phyloP scores from a whole-genome alignment of 2,888 invertebrate genomes.

The Blomia tropicalis region DNA sequence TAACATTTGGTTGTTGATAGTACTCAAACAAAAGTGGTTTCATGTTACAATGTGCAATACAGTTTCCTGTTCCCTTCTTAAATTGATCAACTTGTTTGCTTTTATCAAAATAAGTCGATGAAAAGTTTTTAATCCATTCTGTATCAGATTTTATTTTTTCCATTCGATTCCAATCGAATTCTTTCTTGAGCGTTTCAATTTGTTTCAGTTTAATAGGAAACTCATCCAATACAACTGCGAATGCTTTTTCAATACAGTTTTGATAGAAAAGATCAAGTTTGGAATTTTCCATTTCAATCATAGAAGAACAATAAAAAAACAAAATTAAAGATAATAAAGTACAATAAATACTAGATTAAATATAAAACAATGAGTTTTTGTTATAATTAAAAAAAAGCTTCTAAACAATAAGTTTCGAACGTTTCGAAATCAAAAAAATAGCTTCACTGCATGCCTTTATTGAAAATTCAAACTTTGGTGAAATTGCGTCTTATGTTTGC shows the following conservation, averaged over 20 bases:
- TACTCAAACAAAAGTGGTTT: background rate
- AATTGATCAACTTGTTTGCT: background rate
- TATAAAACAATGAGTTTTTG: no score
- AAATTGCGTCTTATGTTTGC: no score
- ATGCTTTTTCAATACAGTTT: background rate
- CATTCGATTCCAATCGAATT: background rate
- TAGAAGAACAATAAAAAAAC: no score
- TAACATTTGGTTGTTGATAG: background rate
- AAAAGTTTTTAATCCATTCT: background rate
- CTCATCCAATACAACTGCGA: constrained; percentile 5
- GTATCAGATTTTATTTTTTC: background rate
- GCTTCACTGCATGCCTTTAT: no score
- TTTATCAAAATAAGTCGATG: background rate
- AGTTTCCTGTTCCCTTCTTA: background rate
- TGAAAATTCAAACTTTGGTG: no score
- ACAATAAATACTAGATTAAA: no score
- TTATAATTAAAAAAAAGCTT: no score
- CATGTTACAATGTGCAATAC: background rate
- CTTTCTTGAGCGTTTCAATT: background rate
- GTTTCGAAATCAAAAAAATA: no score
- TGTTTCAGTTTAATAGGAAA: background rate
- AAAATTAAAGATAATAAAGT: no score
- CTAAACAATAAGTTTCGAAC: no score
- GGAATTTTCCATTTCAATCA: background rate
- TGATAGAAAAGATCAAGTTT: background rate